phyloP scores from a whole-genome alignment of 2,888 invertebrate genomes.

The Podotricha telesiphe region DNA sequence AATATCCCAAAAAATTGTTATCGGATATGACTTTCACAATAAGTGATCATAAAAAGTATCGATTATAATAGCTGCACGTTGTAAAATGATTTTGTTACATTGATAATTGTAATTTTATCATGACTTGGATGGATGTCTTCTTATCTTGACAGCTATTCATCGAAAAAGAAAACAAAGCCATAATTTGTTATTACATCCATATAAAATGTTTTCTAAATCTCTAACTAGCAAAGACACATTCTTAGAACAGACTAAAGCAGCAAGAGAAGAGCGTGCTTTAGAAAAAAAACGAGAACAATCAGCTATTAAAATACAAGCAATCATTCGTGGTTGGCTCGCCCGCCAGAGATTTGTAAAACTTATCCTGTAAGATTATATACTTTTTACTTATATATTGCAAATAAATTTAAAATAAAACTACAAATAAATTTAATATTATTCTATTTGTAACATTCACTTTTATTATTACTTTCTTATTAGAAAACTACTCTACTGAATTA shows the following conservation, averaged over 20 bases:
- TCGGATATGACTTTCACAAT: conserved; percentile 31
- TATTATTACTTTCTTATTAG: background rate
- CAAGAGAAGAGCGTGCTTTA: conserved; percentile 93
- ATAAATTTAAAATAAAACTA: background rate
- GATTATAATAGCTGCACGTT: conserved; percentile 4
- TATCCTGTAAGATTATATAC: conserved; percentile 86
- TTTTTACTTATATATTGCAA: background rate
- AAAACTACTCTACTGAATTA: background rate
- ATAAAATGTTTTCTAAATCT: conserved; percentile 73
- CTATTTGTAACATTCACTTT: background rate
- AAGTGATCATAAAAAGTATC: conserved; percentile 11
- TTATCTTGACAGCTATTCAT: conserved; percentile 57
- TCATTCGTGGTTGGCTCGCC: conserved; percentile 89
- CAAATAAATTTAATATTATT: background rate
- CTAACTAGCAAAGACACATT: conserved; percentile 88
- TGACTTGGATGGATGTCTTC: conserved; percentile 38
- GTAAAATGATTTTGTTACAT: conserved; percentile 37
- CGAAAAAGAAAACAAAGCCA: conserved; percentile 66
- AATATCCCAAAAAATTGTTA: conserved; percentile 14
- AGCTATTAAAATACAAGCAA: conserved; percentile 89
- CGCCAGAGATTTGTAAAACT: conserved; percentile 84
- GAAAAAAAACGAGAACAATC: conserved; percentile 92
- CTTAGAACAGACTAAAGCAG: conserved; percentile 95
- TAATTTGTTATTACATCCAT: conserved; percentile 48
- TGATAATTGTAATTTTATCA: conserved; percentile 39